Conservation (phyloP, 2,888 invertebrate genomes). For the Sinelater perroti region DNA sequence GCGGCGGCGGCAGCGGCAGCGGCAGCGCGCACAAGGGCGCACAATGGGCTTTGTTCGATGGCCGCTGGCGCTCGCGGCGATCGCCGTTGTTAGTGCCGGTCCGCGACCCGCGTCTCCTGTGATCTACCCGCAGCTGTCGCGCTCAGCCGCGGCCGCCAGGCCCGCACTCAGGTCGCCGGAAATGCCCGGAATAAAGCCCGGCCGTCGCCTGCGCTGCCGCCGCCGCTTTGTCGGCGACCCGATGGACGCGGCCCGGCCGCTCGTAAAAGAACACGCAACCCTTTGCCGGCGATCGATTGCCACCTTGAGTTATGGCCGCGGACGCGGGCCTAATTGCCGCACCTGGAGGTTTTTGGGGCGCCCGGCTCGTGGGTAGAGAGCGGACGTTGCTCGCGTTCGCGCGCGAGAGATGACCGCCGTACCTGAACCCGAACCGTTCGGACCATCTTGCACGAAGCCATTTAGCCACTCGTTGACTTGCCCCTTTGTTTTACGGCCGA, state of each 20-base stretch:
- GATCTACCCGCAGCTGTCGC: slow-evolving; percentile 49
- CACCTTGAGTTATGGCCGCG: slow-evolving; percentile 17
- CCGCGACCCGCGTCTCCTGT: slow-evolving; percentile 54
- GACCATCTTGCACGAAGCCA: no score
- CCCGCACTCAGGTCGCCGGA: slow-evolving; percentile 45
- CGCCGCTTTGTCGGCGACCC: slow-evolving; percentile 34
- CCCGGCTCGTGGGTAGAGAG: no score
- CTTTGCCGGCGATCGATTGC: slow-evolving; percentile 31
- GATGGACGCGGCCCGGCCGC: slow-evolving; percentile 22
- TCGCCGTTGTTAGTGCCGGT: slow-evolving; percentile 63
- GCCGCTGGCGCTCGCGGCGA: slow-evolving; percentile 61
- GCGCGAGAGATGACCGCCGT: no score
- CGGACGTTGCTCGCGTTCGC: no score
- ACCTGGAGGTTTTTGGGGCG: slow-evolving; percentile 3
- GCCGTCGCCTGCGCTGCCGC: slow-evolving; percentile 27
- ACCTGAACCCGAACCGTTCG: no score
- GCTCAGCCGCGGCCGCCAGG: slow-evolving; percentile 45
- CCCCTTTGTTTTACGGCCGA: no score
- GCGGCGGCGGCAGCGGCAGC: slow-evolving; percentile 7
- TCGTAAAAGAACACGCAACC: slow-evolving; percentile 30
- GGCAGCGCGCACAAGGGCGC: slow-evolving; percentile 24
- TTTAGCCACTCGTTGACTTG: no score
- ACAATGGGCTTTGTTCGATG: slow-evolving; percentile 58
- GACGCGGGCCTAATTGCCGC: slow-evolving; percentile 1
- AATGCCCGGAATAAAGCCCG: slow-evolving; percentile 38